phyloP scores from a whole-genome alignment of 2,797 vertebrate species.

The Babyrousa celebensis region DNA sequence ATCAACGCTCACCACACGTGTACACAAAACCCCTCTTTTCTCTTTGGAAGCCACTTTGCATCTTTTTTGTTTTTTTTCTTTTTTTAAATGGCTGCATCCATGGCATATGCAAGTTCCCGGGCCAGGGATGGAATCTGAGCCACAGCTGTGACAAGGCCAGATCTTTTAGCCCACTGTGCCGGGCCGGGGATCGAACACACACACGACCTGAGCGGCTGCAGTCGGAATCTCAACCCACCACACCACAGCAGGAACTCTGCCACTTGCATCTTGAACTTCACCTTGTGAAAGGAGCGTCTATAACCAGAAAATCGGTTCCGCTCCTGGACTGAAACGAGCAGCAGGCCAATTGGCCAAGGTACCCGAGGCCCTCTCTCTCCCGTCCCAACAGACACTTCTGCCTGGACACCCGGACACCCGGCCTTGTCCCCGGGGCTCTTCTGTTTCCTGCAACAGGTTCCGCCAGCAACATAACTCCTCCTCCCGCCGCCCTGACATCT shows the following conservation, averaged over 20 bases:
- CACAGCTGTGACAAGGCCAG: no score
- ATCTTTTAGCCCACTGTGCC: no score
- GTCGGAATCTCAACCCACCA: no score
- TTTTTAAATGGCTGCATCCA: no score
- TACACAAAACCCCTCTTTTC: background rate
- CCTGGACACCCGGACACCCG: background rate
- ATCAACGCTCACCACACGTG: background rate
- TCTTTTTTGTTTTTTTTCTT: no score
- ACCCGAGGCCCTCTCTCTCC: background rate
- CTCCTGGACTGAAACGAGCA: no score
- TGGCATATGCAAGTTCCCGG: no score
- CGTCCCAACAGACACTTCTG: background rate
- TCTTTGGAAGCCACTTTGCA: background rate
- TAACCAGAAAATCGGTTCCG: background rate
- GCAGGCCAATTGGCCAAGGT: background rate
- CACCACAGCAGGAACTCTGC: no score
- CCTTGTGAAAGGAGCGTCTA: background rate
- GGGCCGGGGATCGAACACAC: no score
- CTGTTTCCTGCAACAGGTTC: background rate
- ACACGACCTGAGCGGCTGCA: no score
- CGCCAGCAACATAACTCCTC: background rate
- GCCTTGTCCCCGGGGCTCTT: background rate
- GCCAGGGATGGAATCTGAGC: no score
- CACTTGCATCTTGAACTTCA: background rate
- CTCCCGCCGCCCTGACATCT: background rate